A percentile compares a stretch with the other conserved stretches of the same genome.
Conservation (phyloP, 2,888 invertebrate species). For the Vanessa cardui region DNA sequence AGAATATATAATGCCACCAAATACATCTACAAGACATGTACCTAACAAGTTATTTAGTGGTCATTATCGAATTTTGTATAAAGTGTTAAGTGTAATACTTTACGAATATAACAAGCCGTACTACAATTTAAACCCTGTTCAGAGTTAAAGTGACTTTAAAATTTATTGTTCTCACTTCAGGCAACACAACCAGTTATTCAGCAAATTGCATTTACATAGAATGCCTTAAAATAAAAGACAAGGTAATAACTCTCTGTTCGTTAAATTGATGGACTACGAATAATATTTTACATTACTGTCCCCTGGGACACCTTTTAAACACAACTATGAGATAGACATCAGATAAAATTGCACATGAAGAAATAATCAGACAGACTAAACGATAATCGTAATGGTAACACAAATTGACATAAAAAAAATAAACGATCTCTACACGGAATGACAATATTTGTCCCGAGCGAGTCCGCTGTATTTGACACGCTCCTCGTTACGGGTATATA, state of each 20-base stretch:
- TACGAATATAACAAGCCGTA: too few species aligned
- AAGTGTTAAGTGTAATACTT: too few species aligned
- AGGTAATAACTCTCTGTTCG: slow-evolving; percentile 20
- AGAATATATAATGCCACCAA: too few species aligned
- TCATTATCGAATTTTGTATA: too few species aligned
- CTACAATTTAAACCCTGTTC: too few species aligned
- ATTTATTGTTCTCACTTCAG: neutral
- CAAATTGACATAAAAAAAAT: slow-evolving; percentile 20
- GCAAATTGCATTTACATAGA: neutral
- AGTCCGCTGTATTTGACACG: slow-evolving; percentile 48
- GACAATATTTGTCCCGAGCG: slow-evolving; percentile 46
- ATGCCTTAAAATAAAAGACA: slow-evolving; percentile 22
- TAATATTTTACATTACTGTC: slow-evolving; percentile 22
- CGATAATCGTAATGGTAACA: slow-evolving; percentile 6
- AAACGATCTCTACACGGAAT: slow-evolving; percentile 34
- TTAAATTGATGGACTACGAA: slow-evolving; percentile 18
- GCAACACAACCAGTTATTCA: neutral
- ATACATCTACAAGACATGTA: too few species aligned
- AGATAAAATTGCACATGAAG: slow-evolving; percentile 11
- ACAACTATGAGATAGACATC: slow-evolving; percentile 12
- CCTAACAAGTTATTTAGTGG: too few species aligned
- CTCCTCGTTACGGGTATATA: slow-evolving; percentile 54
- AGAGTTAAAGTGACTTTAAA: too few species aligned
- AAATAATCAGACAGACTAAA: slow-evolving; percentile 19
- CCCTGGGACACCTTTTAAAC: slow-evolving; percentile 23